phyloP scores from a whole-genome alignment of 30 jellyfish, hydroid and myxozoan genomes.

The Aurelia sp. region DNA sequence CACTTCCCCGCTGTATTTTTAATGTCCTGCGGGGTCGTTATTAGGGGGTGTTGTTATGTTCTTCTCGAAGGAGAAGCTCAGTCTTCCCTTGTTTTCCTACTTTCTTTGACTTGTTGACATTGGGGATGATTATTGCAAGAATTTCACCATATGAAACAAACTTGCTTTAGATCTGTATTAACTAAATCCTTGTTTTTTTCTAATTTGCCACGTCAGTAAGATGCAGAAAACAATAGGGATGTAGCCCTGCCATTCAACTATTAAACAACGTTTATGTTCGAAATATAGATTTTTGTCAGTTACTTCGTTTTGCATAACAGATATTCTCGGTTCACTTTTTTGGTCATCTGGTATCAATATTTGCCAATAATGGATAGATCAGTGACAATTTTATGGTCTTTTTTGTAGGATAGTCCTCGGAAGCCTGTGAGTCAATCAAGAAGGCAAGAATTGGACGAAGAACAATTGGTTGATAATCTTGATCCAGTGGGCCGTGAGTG shows the following conservation, averaged over 20 bases:
- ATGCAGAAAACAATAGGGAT: too few species aligned
- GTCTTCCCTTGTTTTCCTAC: too few species aligned
- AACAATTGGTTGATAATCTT: slow-evolving; percentile 18
- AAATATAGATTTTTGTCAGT: background rate
- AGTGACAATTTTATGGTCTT: background rate
- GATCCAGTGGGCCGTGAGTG: slow-evolving; percentile 65
- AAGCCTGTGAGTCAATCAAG: background rate
- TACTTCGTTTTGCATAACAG: background rate
- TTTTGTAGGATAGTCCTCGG: slow-evolving; percentile 23
- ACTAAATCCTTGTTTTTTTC: background rate
- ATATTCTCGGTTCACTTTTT: background rate
- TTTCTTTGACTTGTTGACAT: too few species aligned
- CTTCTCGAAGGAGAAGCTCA: background rate
- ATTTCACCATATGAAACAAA: background rate
- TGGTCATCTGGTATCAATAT: too few species aligned
- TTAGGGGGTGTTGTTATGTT: too few species aligned
- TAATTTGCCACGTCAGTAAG: too few species aligned
- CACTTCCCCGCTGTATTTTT: too few species aligned
- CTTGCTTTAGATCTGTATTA: background rate
- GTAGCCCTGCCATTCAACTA: too few species aligned
- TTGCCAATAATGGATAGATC: background rate
- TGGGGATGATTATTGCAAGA: background rate
- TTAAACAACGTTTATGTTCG: too few species aligned
- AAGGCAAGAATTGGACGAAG: slow-evolving; percentile 20
- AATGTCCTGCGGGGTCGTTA: too few species aligned